phyloP scores from a whole-genome alignment of 2,888 invertebrate genomes.

The Hyposoter didymator region DNA sequence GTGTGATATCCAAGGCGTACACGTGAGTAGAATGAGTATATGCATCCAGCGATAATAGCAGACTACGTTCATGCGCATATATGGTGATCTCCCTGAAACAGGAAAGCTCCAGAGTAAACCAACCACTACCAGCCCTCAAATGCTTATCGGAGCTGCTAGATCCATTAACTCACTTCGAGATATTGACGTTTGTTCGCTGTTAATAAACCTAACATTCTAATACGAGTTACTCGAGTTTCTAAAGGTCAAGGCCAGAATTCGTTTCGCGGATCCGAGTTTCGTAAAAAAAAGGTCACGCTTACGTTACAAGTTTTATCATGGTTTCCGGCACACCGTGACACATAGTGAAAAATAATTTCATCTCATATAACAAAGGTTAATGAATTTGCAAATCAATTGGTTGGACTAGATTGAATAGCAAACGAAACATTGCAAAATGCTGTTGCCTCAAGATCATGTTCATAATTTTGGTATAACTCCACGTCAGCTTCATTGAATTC shows the following conservation, averaged over 20 bases:
- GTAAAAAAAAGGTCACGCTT: neutral
- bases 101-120: constrained; percentile 46
- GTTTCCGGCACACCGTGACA: too few species aligned
- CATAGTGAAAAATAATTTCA: neutral
- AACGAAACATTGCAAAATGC: neutral
- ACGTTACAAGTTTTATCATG: neutral
- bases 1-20: constrained; percentile 38
- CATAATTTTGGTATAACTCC: neutral
- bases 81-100: constrained; percentile 15
- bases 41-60: constrained; percentile 55
- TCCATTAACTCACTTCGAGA: constrained; percentile 61
- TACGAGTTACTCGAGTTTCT: constrained; percentile 8
- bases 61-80: constrained; percentile 25
- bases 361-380: neutral
- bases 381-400: neutral
- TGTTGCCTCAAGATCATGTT: constrained; percentile 15
- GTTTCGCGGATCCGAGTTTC: neutral
- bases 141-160: constrained; percentile 61
- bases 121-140: constrained; percentile 25
- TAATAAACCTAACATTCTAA: constrained; percentile 37
- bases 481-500: constrained; percentile 6
- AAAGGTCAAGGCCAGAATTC: neutral
- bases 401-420: neutral
- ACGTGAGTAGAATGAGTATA: constrained; percentile 50
- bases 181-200: constrained; percentile 35